Evolutionary conservation across 1,140 invertebrate genomes (phyloP).

Genomic region (Archivesica marissinica): DNA sequence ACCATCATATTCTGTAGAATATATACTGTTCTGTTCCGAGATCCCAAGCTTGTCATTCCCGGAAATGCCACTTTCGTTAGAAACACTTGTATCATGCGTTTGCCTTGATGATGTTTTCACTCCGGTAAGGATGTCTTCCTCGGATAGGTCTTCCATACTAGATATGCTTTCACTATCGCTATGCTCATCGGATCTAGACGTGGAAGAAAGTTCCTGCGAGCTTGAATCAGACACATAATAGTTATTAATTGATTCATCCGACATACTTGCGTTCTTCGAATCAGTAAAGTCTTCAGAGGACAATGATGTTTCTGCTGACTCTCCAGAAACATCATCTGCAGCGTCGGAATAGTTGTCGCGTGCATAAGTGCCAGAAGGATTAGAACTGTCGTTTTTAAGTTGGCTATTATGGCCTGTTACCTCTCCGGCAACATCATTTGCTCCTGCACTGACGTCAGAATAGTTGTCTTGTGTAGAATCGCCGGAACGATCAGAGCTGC

Average conservation of each 20-base stretch:
- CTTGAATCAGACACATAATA: not conserved
- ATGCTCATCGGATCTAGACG: not conserved
- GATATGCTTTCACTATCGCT: not conserved
- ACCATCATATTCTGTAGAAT: not conserved
- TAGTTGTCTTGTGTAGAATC: not conserved
- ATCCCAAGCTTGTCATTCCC: too few species aligned
- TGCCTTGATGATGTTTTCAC: too few species aligned
- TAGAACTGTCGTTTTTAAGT: not conserved
- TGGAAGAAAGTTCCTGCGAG: not conserved
- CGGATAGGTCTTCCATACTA: not conserved
- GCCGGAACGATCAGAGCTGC: not conserved
- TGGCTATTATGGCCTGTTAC: not conserved
- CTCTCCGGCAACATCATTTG: not conserved
- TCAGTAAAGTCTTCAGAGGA: too few species aligned
- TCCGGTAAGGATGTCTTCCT: too few species aligned
- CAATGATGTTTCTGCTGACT: too few species aligned
- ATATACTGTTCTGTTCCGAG: not conserved
- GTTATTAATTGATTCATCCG: not conserved
- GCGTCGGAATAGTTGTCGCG: too few species aligned
- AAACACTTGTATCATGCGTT: too few species aligned
- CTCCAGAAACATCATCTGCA: too few species aligned
- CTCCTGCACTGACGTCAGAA: not conserved
- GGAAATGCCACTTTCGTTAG: too few species aligned
- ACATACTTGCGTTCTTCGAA: too few species aligned
- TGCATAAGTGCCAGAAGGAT: too few species aligned